These are phyloP conservation scores for Bothrops alternatus DNA, from an alignment of 2,797 vertebrate species.

Conservation along the genomic window DNA sequence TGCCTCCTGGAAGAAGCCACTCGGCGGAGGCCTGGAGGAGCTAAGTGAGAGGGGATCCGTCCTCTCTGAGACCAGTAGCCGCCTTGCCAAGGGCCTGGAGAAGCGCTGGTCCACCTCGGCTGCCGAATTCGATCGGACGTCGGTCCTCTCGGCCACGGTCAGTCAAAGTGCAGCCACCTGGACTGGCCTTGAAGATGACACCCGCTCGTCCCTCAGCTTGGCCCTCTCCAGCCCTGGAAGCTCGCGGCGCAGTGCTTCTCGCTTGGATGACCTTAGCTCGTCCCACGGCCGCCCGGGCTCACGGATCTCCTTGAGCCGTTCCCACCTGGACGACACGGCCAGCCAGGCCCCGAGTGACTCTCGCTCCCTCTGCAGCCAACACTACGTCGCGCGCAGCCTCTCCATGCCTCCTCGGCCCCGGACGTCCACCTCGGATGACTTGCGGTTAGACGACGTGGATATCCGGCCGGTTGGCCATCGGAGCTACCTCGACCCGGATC, in stretches of 20 bases:
- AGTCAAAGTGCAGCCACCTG: slow-evolving; percentile 78
- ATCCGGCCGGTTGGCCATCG: slow-evolving; percentile 76
- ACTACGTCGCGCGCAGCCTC: slow-evolving; percentile 81
- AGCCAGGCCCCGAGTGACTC: slow-evolving; percentile 77
- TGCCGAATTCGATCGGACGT: slow-evolving; percentile 80
- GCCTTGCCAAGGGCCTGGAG: slow-evolving; percentile 77
- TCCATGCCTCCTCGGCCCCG: slow-evolving; percentile 84
- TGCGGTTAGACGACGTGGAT: slow-evolving; percentile 54
- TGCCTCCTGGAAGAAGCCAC: slow-evolving; percentile 68
- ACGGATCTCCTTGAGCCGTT: slow-evolving; percentile 76
- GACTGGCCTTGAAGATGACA: slow-evolving; percentile 65
- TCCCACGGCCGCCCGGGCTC: slow-evolving; percentile 74
- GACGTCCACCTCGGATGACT: slow-evolving; percentile 58
- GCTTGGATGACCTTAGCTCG: slow-evolving; percentile 71
- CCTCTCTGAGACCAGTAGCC: slow-evolving; percentile 75
- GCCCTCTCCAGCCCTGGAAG: slow-evolving; percentile 70
- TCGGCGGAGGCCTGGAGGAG: slow-evolving; percentile 64
- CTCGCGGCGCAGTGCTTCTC: slow-evolving; percentile 68
- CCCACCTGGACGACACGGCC: slow-evolving; percentile 77
- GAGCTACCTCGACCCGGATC: slow-evolving; percentile 89
- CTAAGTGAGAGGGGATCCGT: slow-evolving; percentile 70
- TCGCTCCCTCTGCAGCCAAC: slow-evolving; percentile 76
- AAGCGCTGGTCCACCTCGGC: slow-evolving; percentile 80
- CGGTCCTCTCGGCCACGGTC: slow-evolving; percentile 69
- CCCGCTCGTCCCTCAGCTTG: slow-evolving; percentile 74